These are phyloP conservation scores for Tetramorium bicarinatum DNA, from an alignment of 2,888 invertebrate species.

Conservation along the genomic window DNA sequence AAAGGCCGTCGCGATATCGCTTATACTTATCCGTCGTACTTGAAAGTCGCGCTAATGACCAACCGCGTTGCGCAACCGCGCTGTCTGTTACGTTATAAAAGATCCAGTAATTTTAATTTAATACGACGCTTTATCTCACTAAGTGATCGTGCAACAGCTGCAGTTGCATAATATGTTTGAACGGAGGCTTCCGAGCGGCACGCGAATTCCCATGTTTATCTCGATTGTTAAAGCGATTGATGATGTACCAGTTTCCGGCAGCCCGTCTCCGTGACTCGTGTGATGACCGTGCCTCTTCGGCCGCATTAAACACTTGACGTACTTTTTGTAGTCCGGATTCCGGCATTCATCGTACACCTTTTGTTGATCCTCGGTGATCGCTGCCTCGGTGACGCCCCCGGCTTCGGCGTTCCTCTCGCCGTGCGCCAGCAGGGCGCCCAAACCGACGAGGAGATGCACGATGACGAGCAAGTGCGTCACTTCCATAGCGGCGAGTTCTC, in stretches of 20 bases:
- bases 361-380: conserved; percentile 64
- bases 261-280: conserved; percentile 44
- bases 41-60: conserved; percentile 12
- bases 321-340: conserved; percentile 81
- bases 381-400: conserved; percentile 29
- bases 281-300: conserved; percentile 80
- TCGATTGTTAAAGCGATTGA: conserved; percentile 21
- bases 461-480: conserved; percentile 39
- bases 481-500: conserved; percentile 61
- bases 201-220: conserved; percentile 33
- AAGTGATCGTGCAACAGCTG: conserved; percentile 33
- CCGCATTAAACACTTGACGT: conserved; percentile 82
- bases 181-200: conserved; percentile 1
- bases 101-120: conserved; percentile 45
- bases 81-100: conserved; percentile 11
- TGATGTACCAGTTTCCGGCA: conserved; percentile 59
- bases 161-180: conserved; percentile 37
- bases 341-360: conserved; percentile 77
- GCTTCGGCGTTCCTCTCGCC: not conserved
- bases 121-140: not conserved
- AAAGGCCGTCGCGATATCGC: not conserved
- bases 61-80: conserved; percentile 26
- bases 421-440: not conserved
- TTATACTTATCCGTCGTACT: not conserved
- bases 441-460: conserved; percentile 45